Evolutionary conservation across 2,797 vertebrate species (phyloP).

Genomic region (Staurois parvus): DNA sequence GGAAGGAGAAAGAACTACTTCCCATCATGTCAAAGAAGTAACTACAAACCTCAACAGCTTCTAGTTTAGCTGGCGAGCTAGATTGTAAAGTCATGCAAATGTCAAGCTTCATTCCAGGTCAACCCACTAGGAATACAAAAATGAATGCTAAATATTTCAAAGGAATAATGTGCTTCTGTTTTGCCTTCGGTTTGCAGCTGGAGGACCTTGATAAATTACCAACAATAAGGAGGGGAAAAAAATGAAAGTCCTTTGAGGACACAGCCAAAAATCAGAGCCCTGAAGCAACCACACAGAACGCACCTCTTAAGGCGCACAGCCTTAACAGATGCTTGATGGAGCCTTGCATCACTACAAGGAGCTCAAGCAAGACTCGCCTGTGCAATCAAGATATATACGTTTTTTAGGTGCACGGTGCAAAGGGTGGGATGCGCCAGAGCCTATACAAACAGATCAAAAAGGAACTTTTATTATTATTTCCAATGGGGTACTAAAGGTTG

Average conservation of each 20-base stretch:
- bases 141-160: conserved; percentile 23
- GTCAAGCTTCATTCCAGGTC: not conserved
- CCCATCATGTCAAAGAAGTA: too few relatives aligned
- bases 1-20: too few relatives aligned
- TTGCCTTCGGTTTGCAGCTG: conserved; percentile 13
- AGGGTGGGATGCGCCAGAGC: too few relatives aligned
- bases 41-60: not conserved
- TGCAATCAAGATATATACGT: not conserved
- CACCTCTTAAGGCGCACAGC: not conserved
- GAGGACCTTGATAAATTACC: conserved; percentile 21
- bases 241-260: conserved; percentile 18
- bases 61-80: not conserved
- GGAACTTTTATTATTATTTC: too few relatives aligned
- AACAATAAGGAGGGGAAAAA: not conserved
- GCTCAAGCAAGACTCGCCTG: not conserved
- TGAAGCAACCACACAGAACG: not conserved
- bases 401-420: too few relatives aligned
- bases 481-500: too few relatives aligned
- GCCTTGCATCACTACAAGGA: not conserved
- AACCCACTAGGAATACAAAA: not conserved
- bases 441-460: too few relatives aligned
- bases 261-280: conserved; percentile 17
- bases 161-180: conserved; percentile 7
- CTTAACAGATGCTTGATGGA: not conserved
- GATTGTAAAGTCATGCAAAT: not conserved